These are phyloP conservation scores for Halyomorpha halys DNA, from an alignment of 1,140 invertebrate species.

Conservation along the genomic window DNA sequence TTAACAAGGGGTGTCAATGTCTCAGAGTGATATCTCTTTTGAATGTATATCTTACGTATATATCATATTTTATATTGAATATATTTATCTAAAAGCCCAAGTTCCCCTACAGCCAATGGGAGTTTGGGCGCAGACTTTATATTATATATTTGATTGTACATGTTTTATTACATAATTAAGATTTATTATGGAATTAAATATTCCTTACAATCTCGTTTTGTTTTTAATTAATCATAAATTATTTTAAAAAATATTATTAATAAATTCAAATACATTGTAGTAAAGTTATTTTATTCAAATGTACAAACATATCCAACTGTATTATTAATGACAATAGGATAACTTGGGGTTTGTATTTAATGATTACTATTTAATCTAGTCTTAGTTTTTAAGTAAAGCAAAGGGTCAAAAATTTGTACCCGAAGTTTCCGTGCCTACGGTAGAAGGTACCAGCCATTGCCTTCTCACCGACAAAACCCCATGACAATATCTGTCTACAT, in stretches of 20 bases:
- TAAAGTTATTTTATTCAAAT: no score
- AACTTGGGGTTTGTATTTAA: no score
- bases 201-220: no score
- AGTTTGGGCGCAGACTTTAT: not conserved
- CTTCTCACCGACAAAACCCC: not conserved
- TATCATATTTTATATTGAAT: no score
- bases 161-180: not conserved
- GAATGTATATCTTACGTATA: no score
- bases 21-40: not conserved
- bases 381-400: not conserved
- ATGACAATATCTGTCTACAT: not conserved
- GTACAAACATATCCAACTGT: no score
- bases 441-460: not conserved
- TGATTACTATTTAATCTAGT: no score
- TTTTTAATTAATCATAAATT: no score
- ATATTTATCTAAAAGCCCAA: not conserved
- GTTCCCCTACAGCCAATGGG: constrained; percentile 12
- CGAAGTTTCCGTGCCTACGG: constrained; percentile 5
- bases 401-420: not conserved
- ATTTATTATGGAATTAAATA: no score
- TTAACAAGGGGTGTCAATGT: constrained; percentile 6
- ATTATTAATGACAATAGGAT: no score
- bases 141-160: not conserved
- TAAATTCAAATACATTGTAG: no score
- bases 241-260: no score